These are phyloP conservation scores for Bombus polaris DNA, from an alignment of 1,140 invertebrate species.

Conservation along the genomic window DNA sequence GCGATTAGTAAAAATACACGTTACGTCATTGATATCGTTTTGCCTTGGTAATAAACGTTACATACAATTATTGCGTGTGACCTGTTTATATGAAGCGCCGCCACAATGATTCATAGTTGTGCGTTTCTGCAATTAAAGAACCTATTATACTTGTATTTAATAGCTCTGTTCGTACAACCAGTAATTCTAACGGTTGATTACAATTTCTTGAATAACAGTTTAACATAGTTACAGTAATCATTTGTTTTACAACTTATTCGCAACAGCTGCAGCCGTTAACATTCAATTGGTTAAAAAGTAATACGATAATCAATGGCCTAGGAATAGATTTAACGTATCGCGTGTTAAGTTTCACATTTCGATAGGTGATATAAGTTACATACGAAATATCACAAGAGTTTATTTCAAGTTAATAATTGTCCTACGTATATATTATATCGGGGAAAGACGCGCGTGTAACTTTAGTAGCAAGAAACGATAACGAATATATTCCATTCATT, in stretches of 20 bases:
- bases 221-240: no score
- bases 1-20: background rate
- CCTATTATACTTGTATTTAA: constrained; percentile 13
- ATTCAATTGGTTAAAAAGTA: background rate
- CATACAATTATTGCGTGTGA: background rate
- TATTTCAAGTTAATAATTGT: background rate
- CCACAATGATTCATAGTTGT: constrained; percentile 18
- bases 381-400: background rate
- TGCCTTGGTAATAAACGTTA: constrained; percentile 13
- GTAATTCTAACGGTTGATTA: background rate
- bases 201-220: background rate
- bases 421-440: background rate
- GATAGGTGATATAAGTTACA: background rate
- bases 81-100: background rate
- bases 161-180: background rate
- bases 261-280: background rate
- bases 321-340: no score
- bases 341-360: no score
- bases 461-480: background rate
- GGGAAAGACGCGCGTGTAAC: background rate
- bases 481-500: background rate
- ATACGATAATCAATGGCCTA: no score
- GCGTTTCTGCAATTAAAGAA: background rate
- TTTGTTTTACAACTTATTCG: background rate
- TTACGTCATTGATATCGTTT: background rate